Conservation (phyloP, 1,140 invertebrate genomes). For the Ceratosolen solmsi region DNA sequence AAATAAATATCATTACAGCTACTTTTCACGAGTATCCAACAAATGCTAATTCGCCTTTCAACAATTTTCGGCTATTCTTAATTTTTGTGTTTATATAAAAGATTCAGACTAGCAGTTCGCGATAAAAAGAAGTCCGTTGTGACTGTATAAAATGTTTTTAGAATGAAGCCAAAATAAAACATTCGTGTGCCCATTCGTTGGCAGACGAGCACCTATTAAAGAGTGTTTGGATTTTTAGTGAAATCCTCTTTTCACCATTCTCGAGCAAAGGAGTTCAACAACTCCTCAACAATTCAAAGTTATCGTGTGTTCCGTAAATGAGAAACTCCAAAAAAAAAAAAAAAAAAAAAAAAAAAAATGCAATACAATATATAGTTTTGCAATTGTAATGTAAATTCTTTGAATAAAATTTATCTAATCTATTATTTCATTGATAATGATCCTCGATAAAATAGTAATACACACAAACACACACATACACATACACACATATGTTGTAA, state of each 20-base stretch:
- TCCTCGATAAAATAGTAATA: too few species aligned
- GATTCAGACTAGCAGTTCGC: neutral
- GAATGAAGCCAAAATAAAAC: neutral
- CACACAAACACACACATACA: too few species aligned
- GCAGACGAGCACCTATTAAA: slow-evolving; percentile 55
- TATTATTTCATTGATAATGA: too few species aligned
- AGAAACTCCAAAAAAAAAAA: neutral
- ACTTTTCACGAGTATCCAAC: too few species aligned
- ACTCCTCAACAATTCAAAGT: neutral
- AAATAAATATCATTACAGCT: too few species aligned
- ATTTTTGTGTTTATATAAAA: neutral
- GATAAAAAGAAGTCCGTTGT: neutral
- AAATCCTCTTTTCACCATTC: slow-evolving; percentile 60
- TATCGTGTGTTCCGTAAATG: neutral
- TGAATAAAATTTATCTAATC: neutral
- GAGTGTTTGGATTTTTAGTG: slow-evolving; percentile 59
- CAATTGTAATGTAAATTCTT: neutral
- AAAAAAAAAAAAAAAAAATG: neutral
- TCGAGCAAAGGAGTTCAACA: slow-evolving; percentile 42
- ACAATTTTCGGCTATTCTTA: neutral
- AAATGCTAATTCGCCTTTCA: neutral
- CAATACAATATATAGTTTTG: neutral
- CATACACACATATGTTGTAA: too few species aligned
- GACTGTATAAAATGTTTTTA: neutral
- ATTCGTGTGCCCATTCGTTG: neutral